Evolutionary conservation across 1,140 invertebrate species (phyloP), one percentile per base, ranked within the genome.

Genomic region (Magallana angulata): DNA sequence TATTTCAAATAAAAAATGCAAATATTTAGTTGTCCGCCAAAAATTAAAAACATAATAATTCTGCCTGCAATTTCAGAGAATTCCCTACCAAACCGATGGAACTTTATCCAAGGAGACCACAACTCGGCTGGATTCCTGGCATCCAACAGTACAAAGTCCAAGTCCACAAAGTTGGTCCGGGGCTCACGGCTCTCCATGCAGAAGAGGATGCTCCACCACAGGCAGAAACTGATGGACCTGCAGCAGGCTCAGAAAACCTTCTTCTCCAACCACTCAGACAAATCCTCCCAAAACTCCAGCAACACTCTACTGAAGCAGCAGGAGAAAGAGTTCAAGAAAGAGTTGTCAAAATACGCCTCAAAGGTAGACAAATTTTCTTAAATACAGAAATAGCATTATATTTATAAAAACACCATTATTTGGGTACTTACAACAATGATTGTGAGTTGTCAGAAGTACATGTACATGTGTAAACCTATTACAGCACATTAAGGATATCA

Each of bases 191-290:
- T 82, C 12, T 97, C 96, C 92, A 94, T 97, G 84, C 96, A 97
- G 91, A 97, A 97, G 92, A 96, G 97, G 85, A 94, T 97, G 24
- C 95, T 97, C 92, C 96, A 96, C 90, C 96, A 96, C 90, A 96
- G 96, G 92, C 96, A 97, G 91, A 96, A 97, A 89, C 94, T 97
- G 87, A 96, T 97, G 88, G 97, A 97, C 90, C 92, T 97, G 36
- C 96, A 96, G 89, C 95, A 95, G 30, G 88, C 86, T n/a, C 76
- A 91, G 83, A 90, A 90, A 71, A 89, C 87, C 18, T 89, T 89
- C 86, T 89, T 89, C 18, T 81, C 80, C 9, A 85, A 88, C 64
- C 87, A 86, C 64, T 16, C 82, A 24, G 87, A 90, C 56, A 86
- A 89, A 81, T 68, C 24, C 3, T n/a, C 68, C 14, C 85, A 86